Conservation (phyloP, 2,797 vertebrate species). For the Chelonia mydas region DNA sequence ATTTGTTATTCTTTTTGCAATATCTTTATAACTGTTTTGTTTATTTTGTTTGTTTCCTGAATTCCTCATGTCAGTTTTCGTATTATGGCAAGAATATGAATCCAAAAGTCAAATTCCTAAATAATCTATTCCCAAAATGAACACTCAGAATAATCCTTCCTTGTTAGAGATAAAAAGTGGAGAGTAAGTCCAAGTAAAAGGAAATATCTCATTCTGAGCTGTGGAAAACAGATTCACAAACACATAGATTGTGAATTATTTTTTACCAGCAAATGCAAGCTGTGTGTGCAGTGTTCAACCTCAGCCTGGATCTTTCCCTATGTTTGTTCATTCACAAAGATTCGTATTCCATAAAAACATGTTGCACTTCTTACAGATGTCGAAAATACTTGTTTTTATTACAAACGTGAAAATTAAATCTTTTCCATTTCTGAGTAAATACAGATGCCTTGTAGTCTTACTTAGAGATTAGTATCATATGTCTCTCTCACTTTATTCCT, state of each 20-base stretch:
- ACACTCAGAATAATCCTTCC: neutral
- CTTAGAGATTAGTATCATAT: neutral
- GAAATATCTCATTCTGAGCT: neutral
- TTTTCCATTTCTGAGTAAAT: neutral
- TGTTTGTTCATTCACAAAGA: neutral
- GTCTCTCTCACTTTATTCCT: neutral
- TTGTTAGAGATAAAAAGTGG: neutral
- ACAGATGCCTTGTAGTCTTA: neutral
- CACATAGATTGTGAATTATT: neutral
- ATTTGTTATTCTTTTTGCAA: neutral
- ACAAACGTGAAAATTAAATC: neutral
- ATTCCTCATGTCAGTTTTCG: neutral
- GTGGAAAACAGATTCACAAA: neutral
- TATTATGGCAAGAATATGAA: neutral
- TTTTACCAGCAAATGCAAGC: neutral
- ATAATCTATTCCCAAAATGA: neutral
- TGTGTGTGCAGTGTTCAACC: neutral
- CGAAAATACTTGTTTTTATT: neutral
- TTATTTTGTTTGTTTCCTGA: neutral
- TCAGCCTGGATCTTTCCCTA: neutral
- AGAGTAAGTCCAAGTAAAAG: neutral
- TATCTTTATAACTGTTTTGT: neutral
- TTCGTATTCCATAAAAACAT: neutral
- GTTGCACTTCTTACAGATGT: neutral
- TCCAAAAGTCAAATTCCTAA: neutral